A percentile compares a stretch with the other conserved stretches of the same genome.
Evolutionary conservation across 2,888 invertebrate species (phyloP).

Genomic region (Pheosia tremula): DNA sequence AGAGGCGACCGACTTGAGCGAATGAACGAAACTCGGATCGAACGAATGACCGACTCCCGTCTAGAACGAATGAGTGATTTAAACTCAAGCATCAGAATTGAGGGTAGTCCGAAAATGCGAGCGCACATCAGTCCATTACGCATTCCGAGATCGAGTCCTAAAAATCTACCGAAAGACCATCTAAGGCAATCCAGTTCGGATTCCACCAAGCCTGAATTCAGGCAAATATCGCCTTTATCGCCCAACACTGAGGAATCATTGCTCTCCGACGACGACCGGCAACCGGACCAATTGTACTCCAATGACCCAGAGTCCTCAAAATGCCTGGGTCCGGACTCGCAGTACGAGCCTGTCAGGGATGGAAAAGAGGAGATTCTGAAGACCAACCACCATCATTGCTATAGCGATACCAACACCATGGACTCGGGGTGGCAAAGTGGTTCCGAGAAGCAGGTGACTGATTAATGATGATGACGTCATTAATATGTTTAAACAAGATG

Average conservation of each 20-base stretch:
- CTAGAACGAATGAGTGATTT: slow-evolving; percentile 63
- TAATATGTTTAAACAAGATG: too few species aligned
- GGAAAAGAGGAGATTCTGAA: slow-evolving; percentile 67
- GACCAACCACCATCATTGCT: slow-evolving; percentile 80
- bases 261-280: slow-evolving; percentile 68
- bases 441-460: slow-evolving; percentile 85
- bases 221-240: slow-evolving; percentile 66
- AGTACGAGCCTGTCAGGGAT: slow-evolving; percentile 74
- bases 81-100: slow-evolving; percentile 69
- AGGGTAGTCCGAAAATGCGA: slow-evolving; percentile 70
- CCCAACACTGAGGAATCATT: slow-evolving; percentile 77
- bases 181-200: slow-evolving; percentile 62
- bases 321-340: slow-evolving; percentile 72
- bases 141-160: slow-evolving; percentile 60
- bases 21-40: slow-evolving; percentile 40
- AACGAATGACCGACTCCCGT: slow-evolving; percentile 44
- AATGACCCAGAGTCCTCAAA: slow-evolving; percentile 70
- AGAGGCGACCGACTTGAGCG: slow-evolving; percentile 37
- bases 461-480: slow-evolving; percentile 37
- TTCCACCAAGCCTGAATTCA: slow-evolving; percentile 62
- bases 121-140: slow-evolving; percentile 67
- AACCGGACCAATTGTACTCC: slow-evolving; percentile 59
- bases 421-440: slow-evolving; percentile 89
- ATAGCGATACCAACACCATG: slow-evolving; percentile 85
- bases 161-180: slow-evolving; percentile 58